Evolutionary conservation across 2,797 vertebrate species (phyloP).

Genomic region (Hydrolagus colliei): DNA sequence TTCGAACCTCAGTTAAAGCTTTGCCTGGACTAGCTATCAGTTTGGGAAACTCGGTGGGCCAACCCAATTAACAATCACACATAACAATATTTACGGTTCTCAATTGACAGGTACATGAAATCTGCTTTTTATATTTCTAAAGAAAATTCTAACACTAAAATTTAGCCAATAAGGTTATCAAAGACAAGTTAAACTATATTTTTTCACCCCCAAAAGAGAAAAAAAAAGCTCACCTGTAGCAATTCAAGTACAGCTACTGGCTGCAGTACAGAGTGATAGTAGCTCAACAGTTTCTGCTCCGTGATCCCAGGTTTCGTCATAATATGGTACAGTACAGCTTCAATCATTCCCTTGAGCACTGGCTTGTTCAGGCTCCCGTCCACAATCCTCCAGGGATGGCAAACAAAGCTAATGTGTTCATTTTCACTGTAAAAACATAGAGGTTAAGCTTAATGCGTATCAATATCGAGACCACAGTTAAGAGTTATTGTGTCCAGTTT

Average conservation of each 20-base stretch:
- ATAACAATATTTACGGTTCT: no score
- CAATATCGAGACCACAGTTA: no score
- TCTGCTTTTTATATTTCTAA: no score
- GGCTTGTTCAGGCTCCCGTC: slow-evolving; percentile 78
- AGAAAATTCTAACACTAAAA: no score
- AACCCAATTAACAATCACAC: no score
- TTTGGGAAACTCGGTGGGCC: no score
- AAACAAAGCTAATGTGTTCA: slow-evolving; percentile 61
- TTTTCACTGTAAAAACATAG: neutral
- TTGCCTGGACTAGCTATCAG: no score
- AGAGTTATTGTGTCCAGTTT: no score
- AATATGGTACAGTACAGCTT: slow-evolving; percentile 77
- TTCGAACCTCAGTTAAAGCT: no score
- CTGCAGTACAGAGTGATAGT: slow-evolving; percentile 77
- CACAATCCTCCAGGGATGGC: slow-evolving; percentile 84
- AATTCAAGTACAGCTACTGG: slow-evolving; percentile 72
- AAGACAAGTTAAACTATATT: neutral
- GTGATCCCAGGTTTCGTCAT: slow-evolving; percentile 78
- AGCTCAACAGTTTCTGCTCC: slow-evolving; percentile 60
- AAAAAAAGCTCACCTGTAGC: slow-evolving; percentile 65
- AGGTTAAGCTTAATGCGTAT: no score
- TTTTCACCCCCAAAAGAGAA: neutral
- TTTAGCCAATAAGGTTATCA: no score
- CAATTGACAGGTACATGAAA: no score
- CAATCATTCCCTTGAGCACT: slow-evolving; percentile 90